Percentiles rank a stretch among this genome's conserved stretches.
phyloP scores from a whole-genome alignment of 2,888 invertebrate species.

The Platycnemis pennipes region DNA sequence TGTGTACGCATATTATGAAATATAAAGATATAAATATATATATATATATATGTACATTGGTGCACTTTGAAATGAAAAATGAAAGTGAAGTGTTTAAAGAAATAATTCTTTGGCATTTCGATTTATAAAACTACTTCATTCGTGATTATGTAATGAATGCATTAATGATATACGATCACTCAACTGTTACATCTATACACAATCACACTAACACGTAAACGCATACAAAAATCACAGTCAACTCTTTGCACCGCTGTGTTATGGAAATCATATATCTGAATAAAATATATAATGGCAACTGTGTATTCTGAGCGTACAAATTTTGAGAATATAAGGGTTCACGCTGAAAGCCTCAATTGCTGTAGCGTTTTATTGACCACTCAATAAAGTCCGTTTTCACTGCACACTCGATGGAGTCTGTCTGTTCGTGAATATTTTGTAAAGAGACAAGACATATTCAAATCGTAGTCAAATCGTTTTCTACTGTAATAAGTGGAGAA shows the following conservation, averaged over 20 bases:
- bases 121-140: conserved; percentile 27
- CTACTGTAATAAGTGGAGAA: background rate
- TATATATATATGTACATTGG: conserved; percentile 60
- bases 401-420: conserved; percentile 53
- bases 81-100: conserved; percentile 5
- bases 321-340: conserved; percentile 42
- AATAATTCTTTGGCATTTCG: background rate
- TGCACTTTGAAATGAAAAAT: conserved; percentile 42
- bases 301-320: conserved; percentile 55
- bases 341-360: conserved; percentile 44
- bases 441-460: background rate
- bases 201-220: conserved; percentile 21
- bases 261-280: conserved; percentile 13
- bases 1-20: conserved; percentile 52
- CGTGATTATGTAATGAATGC: conserved; percentile 20
- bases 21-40: conserved; percentile 50
- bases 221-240: conserved; percentile 26
- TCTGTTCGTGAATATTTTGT: conserved; percentile 56
- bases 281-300: conserved; percentile 47
- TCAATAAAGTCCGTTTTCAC: conserved; percentile 33
- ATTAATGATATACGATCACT: conserved; percentile 28
- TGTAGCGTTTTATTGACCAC: conserved; percentile 35
- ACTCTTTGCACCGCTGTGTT: conserved; percentile 31
- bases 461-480: background rate
- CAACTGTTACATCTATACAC: conserved; percentile 31